Evolutionary conservation across 2,797 vertebrate species (phyloP).

Genomic region (Eleutherodactylus coqui): DNA sequence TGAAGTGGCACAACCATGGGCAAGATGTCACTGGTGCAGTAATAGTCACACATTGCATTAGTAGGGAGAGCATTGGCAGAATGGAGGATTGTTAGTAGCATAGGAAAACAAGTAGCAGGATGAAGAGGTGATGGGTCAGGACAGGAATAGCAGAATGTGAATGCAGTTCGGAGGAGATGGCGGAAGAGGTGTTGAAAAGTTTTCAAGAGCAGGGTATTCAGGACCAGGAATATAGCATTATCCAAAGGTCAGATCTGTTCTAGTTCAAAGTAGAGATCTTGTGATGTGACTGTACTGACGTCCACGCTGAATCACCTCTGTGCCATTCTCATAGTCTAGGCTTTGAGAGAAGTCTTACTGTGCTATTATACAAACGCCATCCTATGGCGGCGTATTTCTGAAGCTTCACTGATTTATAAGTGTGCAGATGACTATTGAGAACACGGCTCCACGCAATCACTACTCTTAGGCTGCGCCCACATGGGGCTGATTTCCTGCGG

Average conservation of each 20-base stretch:
- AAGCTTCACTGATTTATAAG: too few relatives aligned
- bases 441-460: too few relatives aligned
- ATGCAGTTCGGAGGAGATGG: background rate
- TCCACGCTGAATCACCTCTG: background rate
- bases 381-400: too few relatives aligned
- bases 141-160: slow-evolving; percentile 26
- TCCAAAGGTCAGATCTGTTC: background rate
- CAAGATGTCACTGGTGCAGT: background rate
- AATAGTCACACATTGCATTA: background rate
- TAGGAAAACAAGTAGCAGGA: background rate
- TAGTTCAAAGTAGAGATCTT: background rate
- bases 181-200: background rate
- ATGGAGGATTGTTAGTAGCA: background rate
- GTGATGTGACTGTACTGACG: background rate
- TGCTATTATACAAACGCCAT: too few relatives aligned
- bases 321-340: background rate
- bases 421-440: too few relatives aligned
- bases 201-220: background rate
- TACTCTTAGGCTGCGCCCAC: too few relatives aligned
- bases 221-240: background rate
- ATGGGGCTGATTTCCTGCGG: too few relatives aligned
- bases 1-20: background rate
- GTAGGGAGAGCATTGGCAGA: background rate
- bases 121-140: slow-evolving; percentile 11
- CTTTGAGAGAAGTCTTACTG: too few relatives aligned